Evolutionary conservation across 1,140 invertebrate species (phyloP).

Genomic region (Diabrotica virgifera): DNA sequence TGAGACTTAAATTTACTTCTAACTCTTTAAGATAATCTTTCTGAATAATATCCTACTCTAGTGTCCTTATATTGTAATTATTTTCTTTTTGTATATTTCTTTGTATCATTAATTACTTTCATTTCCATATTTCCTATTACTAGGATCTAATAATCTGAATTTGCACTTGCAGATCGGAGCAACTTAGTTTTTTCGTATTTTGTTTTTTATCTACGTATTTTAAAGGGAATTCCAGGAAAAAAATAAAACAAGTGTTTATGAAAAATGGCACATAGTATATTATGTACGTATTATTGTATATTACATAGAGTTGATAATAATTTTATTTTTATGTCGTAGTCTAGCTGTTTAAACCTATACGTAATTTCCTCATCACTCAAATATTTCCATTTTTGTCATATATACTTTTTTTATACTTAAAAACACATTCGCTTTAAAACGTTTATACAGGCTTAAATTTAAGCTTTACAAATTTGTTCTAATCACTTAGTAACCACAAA

Average conservation of each 20-base stretch:
- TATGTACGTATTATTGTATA: conserved; percentile 50
- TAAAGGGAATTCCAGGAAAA: no score
- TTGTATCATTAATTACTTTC: no score
- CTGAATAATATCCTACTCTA: no score
- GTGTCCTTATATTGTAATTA: no score
- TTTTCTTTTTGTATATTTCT: no score
- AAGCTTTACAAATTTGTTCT: conserved; percentile 44
- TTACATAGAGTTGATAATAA: conserved; percentile 51
- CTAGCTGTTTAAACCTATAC: conserved; percentile 48
- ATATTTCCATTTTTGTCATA: conserved; percentile 46
- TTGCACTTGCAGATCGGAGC: no score
- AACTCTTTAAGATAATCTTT: no score
- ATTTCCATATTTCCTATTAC: no score
- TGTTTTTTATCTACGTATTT: no score
- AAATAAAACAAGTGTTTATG: conserved; percentile 34
- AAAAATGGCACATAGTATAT: conserved; percentile 52
- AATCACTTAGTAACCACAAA: conserved; percentile 29
- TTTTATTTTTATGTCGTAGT: conserved; percentile 45
- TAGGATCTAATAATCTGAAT: no score
- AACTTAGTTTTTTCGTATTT: no score
- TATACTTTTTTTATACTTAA: conserved; percentile 48
- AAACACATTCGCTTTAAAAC: conserved; percentile 48
- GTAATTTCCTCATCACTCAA: conserved; percentile 47
- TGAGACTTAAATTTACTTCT: no score
- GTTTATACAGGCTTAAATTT: conserved; percentile 44